Base-by-base conservation (phyloP, 2,888 invertebrate species). In the Sceliomorpha sp. region DNA sequence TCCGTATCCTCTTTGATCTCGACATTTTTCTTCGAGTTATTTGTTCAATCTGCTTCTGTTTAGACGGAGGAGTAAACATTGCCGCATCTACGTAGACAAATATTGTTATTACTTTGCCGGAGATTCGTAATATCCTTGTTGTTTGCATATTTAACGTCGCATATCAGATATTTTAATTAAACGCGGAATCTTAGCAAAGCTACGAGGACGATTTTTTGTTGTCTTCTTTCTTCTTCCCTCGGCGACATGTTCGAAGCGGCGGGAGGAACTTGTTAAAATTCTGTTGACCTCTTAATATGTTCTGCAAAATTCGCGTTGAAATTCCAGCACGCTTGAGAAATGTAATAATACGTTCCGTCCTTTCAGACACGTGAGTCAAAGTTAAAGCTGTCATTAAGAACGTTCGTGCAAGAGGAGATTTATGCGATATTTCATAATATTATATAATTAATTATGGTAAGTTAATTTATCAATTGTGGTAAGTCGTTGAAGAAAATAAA, bases 261-360 rank as follows among this genome's bases (percentile, higher is more conserved):
- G 13, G n/a, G n/a, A 53, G 12, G 27, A 47, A 68, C 26, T 60
- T 56, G 48, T 60, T 56, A 50, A 60, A 68, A 62, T 51, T 50
- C 56, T 51, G 51, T 31, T 62, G 56, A 56, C 47, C 39, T 47
- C 36, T 59, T 47, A 45, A 40, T 56, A 53, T 31, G 31, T 40
- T 20, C 45, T 40, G 31, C 34, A 36, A 62, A 56, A 37, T 68
- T 68, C n/a, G 44, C 37, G 58, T 58, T 51, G 58, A 66, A 58
- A 32, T 55, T 44, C 48, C 48, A 40, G 42, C 40, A 55, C 42
- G 34, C 47, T 8, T 2, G 31, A 27, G 39, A 48, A 32, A 48
- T 34, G 42, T 48, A 55, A 39, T 62, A 47, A 40, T 55, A 63
- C 42, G n/a, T n/a, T n/a, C n/a, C n/a, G n/a, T n/a, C n/a, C n/a